phyloP scores from a whole-genome alignment of 1,140 invertebrate species.

The Megalopta genalis region DNA sequence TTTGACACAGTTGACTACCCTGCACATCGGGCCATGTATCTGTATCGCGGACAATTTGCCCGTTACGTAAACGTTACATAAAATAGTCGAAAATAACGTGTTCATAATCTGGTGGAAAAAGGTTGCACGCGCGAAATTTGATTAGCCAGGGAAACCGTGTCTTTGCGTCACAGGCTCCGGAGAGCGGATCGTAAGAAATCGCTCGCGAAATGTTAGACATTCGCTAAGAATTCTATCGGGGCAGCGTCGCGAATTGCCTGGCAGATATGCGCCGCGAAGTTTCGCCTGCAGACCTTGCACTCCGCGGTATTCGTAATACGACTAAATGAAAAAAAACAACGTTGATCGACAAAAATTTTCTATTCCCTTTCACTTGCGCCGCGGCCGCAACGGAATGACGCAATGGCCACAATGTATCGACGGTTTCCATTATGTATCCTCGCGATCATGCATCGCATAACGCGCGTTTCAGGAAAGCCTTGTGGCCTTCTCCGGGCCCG shows the following conservation, averaged over 20 bases:
- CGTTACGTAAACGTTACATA: too few relatives aligned
- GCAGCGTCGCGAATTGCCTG: not conserved
- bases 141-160: not conserved
- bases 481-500: not conserved
- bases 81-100: too few relatives aligned
- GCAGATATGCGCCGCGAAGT: not conserved
- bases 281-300: constrained; percentile 34
- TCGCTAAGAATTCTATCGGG: not conserved
- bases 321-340: constrained; percentile 16
- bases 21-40: too few relatives aligned
- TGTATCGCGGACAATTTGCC: too few relatives aligned
- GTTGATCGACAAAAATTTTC: constrained; percentile 48
- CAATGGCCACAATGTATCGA: constrained; percentile 48
- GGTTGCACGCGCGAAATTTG: not conserved
- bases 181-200: not conserved
- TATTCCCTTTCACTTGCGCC: constrained; percentile 60
- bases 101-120: not conserved
- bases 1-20: too few relatives aligned
- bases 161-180: not conserved
- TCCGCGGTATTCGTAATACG: constrained; percentile 26
- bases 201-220: not conserved
- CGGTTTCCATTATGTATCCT: constrained; percentile 50
- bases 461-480: constrained; percentile 27
- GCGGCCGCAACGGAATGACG: constrained; percentile 39
- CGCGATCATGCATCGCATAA: constrained; percentile 43